Conservation (phyloP, 2,113 vertebrate species). For the Sakesphorus luctuosus region DNA sequence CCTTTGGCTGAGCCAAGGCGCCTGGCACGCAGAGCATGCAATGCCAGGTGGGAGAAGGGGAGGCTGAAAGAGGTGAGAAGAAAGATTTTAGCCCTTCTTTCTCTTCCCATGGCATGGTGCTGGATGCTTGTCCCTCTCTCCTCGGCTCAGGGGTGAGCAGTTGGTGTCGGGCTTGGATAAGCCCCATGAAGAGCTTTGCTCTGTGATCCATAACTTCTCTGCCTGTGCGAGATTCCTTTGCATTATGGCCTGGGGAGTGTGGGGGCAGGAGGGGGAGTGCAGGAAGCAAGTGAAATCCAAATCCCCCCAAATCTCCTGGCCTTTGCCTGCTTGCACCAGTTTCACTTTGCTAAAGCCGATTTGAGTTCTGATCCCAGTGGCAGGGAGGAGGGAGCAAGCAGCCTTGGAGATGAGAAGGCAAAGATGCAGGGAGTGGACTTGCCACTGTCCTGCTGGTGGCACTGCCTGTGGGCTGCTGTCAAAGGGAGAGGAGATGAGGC, state of each 20-base stretch:
- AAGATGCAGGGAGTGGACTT: neutral
- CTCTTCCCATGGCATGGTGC: neutral
- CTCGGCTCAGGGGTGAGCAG: rapidly evolving
- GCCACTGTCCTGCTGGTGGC: neutral
- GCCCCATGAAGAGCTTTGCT: constrained; percentile 21
- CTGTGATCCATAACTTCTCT: constrained; percentile 36
- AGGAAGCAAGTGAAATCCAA: constrained; percentile 69
- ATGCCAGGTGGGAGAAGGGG: neutral
- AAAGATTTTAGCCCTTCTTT: neutral
- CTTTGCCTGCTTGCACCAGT: constrained; percentile 70
- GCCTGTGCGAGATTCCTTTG: constrained; percentile 38
- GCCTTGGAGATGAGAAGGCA: constrained; percentile 9
- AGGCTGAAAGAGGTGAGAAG: neutral
- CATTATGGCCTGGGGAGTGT: neutral
- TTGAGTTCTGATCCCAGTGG: constrained; percentile 60
- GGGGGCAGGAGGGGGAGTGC: constrained; percentile 37
- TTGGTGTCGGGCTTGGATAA: neutral
- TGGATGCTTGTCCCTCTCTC: neutral
- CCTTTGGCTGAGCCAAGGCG: neutral
- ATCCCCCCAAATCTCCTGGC: constrained; percentile 69
- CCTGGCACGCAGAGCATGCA: neutral
- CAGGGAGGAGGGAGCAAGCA: constrained; percentile 38
- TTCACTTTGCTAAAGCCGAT: constrained; percentile 73
- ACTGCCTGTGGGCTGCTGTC: neutral
- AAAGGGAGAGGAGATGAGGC: neutral